These are phyloP conservation scores for Coptodon rendalli DNA, from an alignment of 2,113 vertebrate genomes.

Conservation along the genomic window DNA sequence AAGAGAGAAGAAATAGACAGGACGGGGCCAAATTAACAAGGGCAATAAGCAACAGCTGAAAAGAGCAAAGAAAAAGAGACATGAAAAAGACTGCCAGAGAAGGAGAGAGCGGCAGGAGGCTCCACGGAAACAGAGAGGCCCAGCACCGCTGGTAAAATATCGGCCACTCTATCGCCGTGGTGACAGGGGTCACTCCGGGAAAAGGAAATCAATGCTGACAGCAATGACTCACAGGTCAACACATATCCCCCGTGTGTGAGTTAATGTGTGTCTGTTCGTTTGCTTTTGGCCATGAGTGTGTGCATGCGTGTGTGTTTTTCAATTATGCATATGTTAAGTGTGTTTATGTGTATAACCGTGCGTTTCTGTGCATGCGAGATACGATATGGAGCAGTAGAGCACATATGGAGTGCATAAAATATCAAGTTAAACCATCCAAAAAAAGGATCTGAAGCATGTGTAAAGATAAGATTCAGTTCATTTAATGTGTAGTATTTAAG, in stretches of 20 bases:
- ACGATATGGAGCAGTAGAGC: background rate
- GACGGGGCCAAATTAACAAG: background rate
- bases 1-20: background rate
- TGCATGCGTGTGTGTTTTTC: background rate
- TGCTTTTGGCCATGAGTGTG: background rate
- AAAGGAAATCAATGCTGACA: conserved; percentile 79
- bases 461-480: background rate
- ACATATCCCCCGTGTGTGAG: conserved; percentile 10
- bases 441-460: background rate
- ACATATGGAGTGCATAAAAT: background rate
- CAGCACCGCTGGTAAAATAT: conserved; percentile 64
- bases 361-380: background rate
- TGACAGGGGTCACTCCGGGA: conserved; percentile 75
- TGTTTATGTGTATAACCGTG: background rate
- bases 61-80: background rate
- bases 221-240: conserved; percentile 79
- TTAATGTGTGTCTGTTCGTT: background rate
- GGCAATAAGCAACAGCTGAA: background rate
- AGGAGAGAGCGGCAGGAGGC: background rate
- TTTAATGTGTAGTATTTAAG: background rate
- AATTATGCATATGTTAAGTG: conserved; percentile 30
- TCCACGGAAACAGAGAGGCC: background rate
- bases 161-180: conserved; percentile 64
- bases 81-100: background rate
- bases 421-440: background rate